A percentile compares a stretch with the other conserved stretches of the same genome.
Conservation (phyloP, 2,113 vertebrate genomes). For the Phalacrocorax aristotelis region DNA sequence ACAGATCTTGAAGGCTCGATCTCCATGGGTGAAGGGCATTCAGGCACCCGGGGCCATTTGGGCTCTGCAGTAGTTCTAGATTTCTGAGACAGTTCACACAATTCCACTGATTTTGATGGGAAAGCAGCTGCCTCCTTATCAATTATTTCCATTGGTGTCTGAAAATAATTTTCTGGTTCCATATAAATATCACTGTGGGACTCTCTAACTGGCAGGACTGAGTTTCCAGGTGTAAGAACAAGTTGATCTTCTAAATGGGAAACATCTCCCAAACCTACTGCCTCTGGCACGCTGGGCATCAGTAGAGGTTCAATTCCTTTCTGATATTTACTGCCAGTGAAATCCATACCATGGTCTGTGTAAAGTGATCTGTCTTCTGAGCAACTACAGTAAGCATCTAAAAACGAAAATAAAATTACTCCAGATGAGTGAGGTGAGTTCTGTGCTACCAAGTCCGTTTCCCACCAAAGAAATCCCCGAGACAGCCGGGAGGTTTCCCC, state of each 20-base stretch:
- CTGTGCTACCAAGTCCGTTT: not conserved
- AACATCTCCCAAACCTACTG: not conserved
- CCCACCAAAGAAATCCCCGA: not conserved
- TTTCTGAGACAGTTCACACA: not conserved
- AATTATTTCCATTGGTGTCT: not conserved
- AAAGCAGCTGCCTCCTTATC: not conserved
- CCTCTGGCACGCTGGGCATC: not conserved
- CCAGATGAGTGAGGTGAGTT: not conserved
- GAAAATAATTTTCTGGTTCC: slow-evolving; percentile 53
- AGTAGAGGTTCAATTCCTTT: not conserved
- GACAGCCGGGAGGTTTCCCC: not conserved
- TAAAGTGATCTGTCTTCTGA: slow-evolving; percentile 69
- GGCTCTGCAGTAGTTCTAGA: not conserved
- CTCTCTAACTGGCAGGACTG: not conserved
- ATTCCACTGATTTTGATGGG: not conserved
- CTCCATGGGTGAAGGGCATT: not conserved
- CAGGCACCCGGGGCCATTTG: not conserved
- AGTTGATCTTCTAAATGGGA: not conserved
- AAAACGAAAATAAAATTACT: slow-evolving; percentile 54
- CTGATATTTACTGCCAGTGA: not conserved
- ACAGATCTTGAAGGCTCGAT: not conserved
- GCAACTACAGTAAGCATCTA: slow-evolving; percentile 72
- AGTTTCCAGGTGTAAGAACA: not conserved
- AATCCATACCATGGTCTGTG: not conserved
- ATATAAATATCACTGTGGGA: slow-evolving; percentile 57